These are phyloP conservation scores for Campoletis sonorensis DNA, from an alignment of 1,140 invertebrate genomes.

Conservation along the genomic window DNA sequence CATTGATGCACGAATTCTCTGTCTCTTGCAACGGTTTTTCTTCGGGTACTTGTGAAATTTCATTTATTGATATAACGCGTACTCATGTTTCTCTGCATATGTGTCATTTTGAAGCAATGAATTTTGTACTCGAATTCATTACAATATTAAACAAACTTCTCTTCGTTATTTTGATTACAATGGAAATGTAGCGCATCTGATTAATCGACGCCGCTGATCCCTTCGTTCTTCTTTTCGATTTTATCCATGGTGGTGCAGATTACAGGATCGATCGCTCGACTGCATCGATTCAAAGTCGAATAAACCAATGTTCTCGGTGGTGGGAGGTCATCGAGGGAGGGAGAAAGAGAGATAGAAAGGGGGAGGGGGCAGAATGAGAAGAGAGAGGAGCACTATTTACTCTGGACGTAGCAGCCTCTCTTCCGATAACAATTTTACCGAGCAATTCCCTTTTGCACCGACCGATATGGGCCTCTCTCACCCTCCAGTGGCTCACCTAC, in stretches of 20 bases:
- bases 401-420: slow-evolving; percentile 25
- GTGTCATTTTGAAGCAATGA: background rate
- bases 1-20: background rate
- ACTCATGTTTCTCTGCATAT: too few relatives aligned
- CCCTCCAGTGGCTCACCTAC: slow-evolving; percentile 3
- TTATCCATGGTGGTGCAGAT: background rate
- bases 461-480: slow-evolving; percentile 40
- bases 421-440: slow-evolving; percentile 57
- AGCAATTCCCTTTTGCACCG: slow-evolving; percentile 53
- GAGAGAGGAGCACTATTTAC: slow-evolving; percentile 21
- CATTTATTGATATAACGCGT: too few relatives aligned
- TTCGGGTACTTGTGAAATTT: too few relatives aligned
- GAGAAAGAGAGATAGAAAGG: too few relatives aligned
- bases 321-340: background rate
- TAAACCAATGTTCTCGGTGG: background rate
- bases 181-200: background rate
- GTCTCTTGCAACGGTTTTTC: background rate
- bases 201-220: background rate
- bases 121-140: background rate
- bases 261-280: background rate
- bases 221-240: background rate
- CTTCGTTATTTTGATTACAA: background rate
- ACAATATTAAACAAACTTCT: background rate
- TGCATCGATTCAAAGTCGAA: background rate
- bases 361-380: background rate